A percentile compares a stretch with the other conserved stretches of the same genome.
Evolutionary conservation across 2,113 vertebrate species (phyloP).

Genomic region (Himantopus leucocephalus): DNA sequence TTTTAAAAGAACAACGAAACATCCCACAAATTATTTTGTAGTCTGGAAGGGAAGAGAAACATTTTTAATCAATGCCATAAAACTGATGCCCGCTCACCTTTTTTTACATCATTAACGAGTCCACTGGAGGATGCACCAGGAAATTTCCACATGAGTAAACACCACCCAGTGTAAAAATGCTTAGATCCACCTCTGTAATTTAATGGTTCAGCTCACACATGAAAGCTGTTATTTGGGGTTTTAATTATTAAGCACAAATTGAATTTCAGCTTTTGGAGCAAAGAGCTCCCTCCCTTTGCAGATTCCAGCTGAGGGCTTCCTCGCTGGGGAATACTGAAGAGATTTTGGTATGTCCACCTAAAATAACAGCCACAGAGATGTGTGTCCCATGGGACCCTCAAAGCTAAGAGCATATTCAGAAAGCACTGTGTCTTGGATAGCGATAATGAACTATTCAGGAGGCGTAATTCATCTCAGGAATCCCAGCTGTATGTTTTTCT

Average conservation of each 20-base stretch:
- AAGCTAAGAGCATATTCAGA: not conserved
- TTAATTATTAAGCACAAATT: conserved; percentile 49
- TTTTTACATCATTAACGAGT: not conserved
- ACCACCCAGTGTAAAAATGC: not conserved
- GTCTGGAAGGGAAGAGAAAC: not conserved
- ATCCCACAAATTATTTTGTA: not conserved
- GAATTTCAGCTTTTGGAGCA: not conserved
- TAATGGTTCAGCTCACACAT: conserved; percentile 20
- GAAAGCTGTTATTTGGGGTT: conserved; percentile 11
- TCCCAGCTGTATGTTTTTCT: not conserved
- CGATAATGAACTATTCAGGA: not conserved
- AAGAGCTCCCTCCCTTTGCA: not conserved
- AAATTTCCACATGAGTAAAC: conserved; percentile 48
- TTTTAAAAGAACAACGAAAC: not conserved
- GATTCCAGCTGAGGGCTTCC: not conserved
- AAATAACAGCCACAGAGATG: not conserved
- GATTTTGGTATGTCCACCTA: not conserved
- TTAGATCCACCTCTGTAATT: not conserved
- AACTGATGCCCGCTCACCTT: not conserved
- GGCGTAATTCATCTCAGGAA: not conserved
- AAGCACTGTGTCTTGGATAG: not conserved
- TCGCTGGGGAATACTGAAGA: not conserved
- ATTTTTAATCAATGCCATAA: not conserved
- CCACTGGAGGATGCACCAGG: not conserved
- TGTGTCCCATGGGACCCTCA: not conserved